Evolutionary conservation across 2,888 invertebrate species (phyloP).

Genomic region (Pollenia amentaria): DNA sequence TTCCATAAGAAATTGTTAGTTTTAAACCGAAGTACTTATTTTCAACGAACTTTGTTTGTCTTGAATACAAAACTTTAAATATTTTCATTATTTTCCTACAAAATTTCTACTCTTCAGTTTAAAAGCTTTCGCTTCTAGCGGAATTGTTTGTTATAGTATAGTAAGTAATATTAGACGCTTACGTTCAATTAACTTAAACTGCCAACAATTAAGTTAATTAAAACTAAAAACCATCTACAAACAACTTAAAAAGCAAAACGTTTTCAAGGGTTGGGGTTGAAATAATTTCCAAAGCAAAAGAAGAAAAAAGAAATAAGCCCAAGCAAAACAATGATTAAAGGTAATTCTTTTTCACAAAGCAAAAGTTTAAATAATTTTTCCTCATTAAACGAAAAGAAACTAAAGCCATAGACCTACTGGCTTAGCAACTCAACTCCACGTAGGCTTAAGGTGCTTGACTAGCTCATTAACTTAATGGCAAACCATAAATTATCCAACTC

Average conservation of each 20-base stretch:
- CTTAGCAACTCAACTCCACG: no score
- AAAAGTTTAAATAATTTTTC: conserved; percentile 30
- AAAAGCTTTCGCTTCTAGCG: conserved; percentile 26
- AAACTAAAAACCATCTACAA: conserved; percentile 62
- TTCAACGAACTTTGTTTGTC: neutral
- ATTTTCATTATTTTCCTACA: neutral
- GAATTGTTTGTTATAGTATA: conserved; percentile 26
- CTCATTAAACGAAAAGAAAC: neutral
- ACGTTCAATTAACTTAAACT: conserved; percentile 71
- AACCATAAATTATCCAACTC: conserved; percentile 52
- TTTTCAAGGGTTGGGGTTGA: neutral
- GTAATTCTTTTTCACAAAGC: conserved; percentile 41
- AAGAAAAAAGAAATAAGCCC: neutral
- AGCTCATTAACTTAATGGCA: conserved; percentile 67
- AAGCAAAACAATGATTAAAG: conserved; percentile 60
- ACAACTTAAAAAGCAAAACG: conserved; percentile 9
- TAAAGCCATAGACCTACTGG: neutral
- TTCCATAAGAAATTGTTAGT: neutral
- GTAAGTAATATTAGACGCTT: conserved; percentile 56
- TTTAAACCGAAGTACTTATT: neutral
- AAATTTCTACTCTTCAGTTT: neutral
- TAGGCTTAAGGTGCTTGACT: neutral
- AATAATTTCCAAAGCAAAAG: neutral
- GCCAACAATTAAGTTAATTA: conserved; percentile 72
- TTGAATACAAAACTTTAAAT: neutral